phyloP scores from a whole-genome alignment of 2,797 vertebrate genomes.

The Phoxinus dragarum region DNA sequence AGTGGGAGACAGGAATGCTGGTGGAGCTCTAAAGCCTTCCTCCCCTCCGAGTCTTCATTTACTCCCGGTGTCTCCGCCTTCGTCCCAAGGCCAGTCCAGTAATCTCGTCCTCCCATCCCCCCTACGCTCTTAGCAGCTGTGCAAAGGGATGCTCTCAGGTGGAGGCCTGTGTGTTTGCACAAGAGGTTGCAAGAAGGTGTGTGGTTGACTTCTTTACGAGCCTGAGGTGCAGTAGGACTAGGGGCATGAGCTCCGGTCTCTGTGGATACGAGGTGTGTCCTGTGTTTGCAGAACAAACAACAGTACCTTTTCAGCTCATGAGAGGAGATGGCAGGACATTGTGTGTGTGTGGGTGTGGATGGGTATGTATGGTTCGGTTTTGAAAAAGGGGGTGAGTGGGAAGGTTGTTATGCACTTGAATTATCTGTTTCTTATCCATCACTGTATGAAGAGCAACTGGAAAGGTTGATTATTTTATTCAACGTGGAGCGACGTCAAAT shows the following conservation, averaged over 20 bases:
- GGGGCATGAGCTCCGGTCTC: constrained; percentile 74
- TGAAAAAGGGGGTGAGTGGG: constrained; percentile 23
- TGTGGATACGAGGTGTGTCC: constrained; percentile 88
- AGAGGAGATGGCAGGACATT: constrained; percentile 80
- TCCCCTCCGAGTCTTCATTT: constrained; percentile 48
- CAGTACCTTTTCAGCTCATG: constrained; percentile 87
- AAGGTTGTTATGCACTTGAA: constrained; percentile 17
- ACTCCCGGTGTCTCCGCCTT: constrained; percentile 38
- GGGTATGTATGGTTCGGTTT: constrained; percentile 29
- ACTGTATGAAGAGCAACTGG: constrained; percentile 7
- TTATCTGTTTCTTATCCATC: constrained; percentile 32
- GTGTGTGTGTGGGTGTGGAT: constrained; percentile 65
- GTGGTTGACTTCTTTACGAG: constrained; percentile 56
- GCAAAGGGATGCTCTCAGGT: constrained; percentile 80
- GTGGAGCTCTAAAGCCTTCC: constrained; percentile 20
- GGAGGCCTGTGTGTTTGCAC: constrained; percentile 59
- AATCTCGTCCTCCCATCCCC: constrained; percentile 37
- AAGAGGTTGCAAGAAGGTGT: constrained; percentile 42
- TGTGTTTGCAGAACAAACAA: constrained; percentile 96
- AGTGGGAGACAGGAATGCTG: background rate
- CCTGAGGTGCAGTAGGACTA: constrained; percentile 75
- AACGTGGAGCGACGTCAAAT: background rate
- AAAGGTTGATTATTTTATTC: constrained; percentile 3
- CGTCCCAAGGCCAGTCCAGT: constrained; percentile 45
- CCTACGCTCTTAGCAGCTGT: constrained; percentile 42